phyloP scores from a whole-genome alignment of 2,888 invertebrate species.

The Plebejus argus region DNA sequence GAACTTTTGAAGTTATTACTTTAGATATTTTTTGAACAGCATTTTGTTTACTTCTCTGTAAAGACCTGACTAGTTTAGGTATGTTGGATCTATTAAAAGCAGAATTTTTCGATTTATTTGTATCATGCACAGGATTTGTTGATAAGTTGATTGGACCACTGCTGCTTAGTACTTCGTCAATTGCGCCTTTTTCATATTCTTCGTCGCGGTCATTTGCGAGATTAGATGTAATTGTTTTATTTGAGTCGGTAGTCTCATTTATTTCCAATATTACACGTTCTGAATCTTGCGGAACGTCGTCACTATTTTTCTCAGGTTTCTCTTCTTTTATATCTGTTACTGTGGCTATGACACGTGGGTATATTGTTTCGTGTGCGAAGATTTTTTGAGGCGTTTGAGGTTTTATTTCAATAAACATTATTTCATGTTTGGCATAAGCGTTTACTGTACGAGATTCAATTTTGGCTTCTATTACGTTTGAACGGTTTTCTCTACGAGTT shows the following conservation, averaged over 20 bases:
- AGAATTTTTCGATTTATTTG: slow-evolving; percentile 36
- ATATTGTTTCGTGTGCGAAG: slow-evolving; percentile 15
- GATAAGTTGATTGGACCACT: background rate
- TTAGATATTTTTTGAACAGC: slow-evolving; percentile 62
- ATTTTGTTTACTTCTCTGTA: slow-evolving; percentile 59
- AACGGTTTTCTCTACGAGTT: background rate
- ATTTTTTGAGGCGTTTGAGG: background rate
- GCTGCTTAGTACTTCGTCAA: background rate
- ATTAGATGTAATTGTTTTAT: background rate
- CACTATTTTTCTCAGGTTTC: background rate
- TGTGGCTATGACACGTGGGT: background rate
- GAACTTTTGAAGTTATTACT: slow-evolving; percentile 66
- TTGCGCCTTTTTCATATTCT: background rate
- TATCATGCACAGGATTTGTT: background rate
- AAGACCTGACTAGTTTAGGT: slow-evolving; percentile 64
- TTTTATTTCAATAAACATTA: background rate
- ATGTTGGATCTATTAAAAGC: slow-evolving; percentile 62
- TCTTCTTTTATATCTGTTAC: background rate
- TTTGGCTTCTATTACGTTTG: background rate
- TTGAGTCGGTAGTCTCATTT: background rate
- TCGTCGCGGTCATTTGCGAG: background rate
- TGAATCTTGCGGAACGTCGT: background rate
- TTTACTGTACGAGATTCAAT: background rate
- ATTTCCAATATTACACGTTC: background rate
- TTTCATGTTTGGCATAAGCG: background rate